A percentile compares a stretch with the other conserved stretches of the same genome.
Conservation (phyloP, 2,797 vertebrate genomes). For the Paguma larvata region DNA sequence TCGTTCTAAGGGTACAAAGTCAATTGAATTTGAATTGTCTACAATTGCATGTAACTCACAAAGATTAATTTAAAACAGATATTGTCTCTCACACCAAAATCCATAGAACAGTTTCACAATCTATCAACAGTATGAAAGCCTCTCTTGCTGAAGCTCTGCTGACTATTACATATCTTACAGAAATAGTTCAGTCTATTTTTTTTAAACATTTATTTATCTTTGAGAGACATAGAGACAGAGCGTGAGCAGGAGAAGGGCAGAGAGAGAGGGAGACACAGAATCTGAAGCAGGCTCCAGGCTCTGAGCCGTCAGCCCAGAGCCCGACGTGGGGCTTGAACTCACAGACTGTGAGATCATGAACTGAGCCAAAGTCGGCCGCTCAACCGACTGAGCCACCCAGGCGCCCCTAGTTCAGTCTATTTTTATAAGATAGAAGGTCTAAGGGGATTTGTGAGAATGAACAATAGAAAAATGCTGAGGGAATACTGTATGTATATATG, state of each 20-base stretch:
- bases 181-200: slow-evolving; percentile 86
- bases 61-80: slow-evolving; percentile 87
- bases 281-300: too few species aligned
- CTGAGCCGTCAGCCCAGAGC: too few species aligned
- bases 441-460: background rate
- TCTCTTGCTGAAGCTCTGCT: slow-evolving; percentile 85
- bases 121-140: slow-evolving; percentile 85
- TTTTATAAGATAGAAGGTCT: slow-evolving; percentile 85
- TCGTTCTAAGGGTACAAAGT: slow-evolving; percentile 86
- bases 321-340: too few species aligned
- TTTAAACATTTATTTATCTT: too few species aligned
- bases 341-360: too few species aligned
- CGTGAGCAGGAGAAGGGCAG: too few species aligned
- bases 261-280: too few species aligned
- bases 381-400: too few species aligned
- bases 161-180: slow-evolving; percentile 85
- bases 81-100: slow-evolving; percentile 87
- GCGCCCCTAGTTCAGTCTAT: slow-evolving; percentile 85
- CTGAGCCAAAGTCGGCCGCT: too few species aligned
- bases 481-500: background rate
- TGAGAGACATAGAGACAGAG: too few species aligned
- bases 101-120: slow-evolving; percentile 85
- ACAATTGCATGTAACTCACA: slow-evolving; percentile 85
- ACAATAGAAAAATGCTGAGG: background rate
- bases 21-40: slow-evolving; percentile 87